Evolutionary conservation across 2,797 vertebrate species (phyloP).

Genomic region (Erithacus rubecula): DNA sequence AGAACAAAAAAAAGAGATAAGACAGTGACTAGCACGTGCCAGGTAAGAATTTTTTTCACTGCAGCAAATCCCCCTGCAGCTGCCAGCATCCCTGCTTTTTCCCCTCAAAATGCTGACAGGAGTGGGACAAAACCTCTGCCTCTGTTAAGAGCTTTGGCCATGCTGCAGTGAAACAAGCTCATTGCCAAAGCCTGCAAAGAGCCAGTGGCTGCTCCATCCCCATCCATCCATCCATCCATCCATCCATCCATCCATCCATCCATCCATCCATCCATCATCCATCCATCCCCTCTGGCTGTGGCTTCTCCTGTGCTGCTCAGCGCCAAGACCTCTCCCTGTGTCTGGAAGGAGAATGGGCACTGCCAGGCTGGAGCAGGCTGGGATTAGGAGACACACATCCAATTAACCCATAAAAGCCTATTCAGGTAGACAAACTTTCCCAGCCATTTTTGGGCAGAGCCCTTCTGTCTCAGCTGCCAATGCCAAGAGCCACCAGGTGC

Average conservation of each 20-base stretch:
- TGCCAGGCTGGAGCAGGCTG: background rate
- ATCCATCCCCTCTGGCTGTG: background rate
- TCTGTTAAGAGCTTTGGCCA: background rate
- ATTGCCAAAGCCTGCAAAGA: background rate
- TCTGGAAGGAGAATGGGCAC: background rate
- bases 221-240: too few relatives aligned
- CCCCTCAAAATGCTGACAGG: background rate
- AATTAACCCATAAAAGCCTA: conserved; percentile 24
- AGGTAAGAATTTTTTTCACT: background rate
- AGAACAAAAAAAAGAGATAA: background rate
- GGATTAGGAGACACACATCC: background rate
- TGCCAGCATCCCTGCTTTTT: background rate
- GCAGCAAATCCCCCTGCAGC: background rate
- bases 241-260: too few relatives aligned
- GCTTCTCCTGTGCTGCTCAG: background rate
- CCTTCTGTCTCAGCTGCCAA: background rate
- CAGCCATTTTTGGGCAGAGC: background rate
- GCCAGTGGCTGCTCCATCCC: background rate
- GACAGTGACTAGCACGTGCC: fast-evolving
- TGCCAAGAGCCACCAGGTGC: background rate
- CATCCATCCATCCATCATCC: too few relatives aligned
- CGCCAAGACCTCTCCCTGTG: conserved; percentile 36
- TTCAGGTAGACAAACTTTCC: background rate
- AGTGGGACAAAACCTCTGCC: background rate
- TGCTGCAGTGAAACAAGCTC: background rate